These are phyloP conservation scores for Microdon myrmicae DNA, from an alignment of 2,888 invertebrate species.

Conservation along the genomic window DNA sequence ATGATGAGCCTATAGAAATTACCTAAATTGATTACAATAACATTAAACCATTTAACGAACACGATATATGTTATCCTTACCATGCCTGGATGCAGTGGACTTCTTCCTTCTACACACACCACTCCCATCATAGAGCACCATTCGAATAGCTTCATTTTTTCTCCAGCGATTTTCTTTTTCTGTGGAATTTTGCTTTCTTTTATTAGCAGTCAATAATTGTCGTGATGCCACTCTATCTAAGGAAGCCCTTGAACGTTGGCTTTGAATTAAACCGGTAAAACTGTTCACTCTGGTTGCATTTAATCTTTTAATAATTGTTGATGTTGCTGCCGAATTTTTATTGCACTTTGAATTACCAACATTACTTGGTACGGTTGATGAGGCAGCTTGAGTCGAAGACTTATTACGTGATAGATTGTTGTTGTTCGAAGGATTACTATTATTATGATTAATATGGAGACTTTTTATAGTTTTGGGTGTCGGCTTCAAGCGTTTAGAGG, in stretches of 20 bases:
- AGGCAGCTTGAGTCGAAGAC: slow-evolving; percentile 13
- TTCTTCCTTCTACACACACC: slow-evolving; percentile 33
- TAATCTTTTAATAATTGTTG: slow-evolving; percentile 50
- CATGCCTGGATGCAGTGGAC: slow-evolving; percentile 26
- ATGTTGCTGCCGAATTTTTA: slow-evolving; percentile 30
- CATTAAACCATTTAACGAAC: not conserved
- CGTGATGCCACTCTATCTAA: slow-evolving; percentile 6
- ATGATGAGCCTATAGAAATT: too few species aligned
- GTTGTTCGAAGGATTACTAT: slow-evolving; percentile 26
- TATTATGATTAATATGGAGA: slow-evolving; percentile 38
- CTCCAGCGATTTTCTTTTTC: slow-evolving; percentile 56
- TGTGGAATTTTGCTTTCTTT: slow-evolving; percentile 31
- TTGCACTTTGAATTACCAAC: slow-evolving; percentile 48
- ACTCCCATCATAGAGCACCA: slow-evolving; percentile 48
- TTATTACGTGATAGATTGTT: slow-evolving; percentile 21
- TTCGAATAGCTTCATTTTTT: slow-evolving; percentile 51
- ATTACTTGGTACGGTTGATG: slow-evolving; percentile 23
- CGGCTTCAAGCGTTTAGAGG: slow-evolving; percentile 36
- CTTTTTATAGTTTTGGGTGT: slow-evolving; percentile 45
- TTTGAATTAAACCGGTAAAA: slow-evolving; percentile 22
- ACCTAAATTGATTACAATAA: not conserved
- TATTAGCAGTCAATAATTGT: slow-evolving; percentile 12
- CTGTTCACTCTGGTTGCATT: slow-evolving; percentile 36
- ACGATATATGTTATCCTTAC: not conserved
- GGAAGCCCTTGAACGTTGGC: slow-evolving; percentile 21